Conservation (phyloP, 37 sponge, comb jelly and placozoan genomes). For the Cladorhizidae sp. region DNA sequence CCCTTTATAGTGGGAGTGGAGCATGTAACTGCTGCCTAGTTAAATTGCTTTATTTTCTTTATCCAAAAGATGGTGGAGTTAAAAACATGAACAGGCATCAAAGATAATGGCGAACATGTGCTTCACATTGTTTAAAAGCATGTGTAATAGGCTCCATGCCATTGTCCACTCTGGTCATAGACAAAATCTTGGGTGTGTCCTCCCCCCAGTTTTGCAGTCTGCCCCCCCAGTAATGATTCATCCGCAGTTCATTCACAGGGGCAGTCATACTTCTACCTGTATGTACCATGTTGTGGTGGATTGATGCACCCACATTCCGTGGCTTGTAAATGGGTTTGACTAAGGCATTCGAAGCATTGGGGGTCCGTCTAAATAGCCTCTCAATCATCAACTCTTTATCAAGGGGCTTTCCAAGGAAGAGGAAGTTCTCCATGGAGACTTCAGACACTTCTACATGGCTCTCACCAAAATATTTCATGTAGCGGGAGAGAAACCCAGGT, state of each 20-base stretch:
- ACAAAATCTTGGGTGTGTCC: constrained; percentile 58
- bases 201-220: constrained; percentile 76
- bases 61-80: no score
- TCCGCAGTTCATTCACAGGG: constrained; percentile 26
- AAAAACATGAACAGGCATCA: no score
- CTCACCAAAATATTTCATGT: constrained; percentile 27
- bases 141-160: constrained; percentile 40
- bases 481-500: constrained; percentile 57
- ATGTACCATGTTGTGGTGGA: constrained; percentile 56
- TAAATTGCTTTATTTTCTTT: no score
- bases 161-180: constrained; percentile 41
- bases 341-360: constrained; percentile 37
- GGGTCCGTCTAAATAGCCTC: constrained; percentile 49
- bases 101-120: constrained; percentile 12
- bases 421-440: constrained; percentile 65
- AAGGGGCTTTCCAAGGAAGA: constrained; percentile 62
- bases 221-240: constrained; percentile 89
- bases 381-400: constrained; percentile 47
- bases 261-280: constrained; percentile 27
- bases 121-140: constrained; percentile 31
- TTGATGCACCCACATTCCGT: constrained; percentile 21
- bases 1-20: no score
- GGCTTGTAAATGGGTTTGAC: constrained; percentile 78
- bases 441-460: constrained; percentile 40
- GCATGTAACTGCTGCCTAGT: no score